Evolutionary conservation across 1,140 invertebrate species (phyloP), one percentile per base, ranked within the genome.

Genomic region (Zaprionus lachaisei): DNA sequence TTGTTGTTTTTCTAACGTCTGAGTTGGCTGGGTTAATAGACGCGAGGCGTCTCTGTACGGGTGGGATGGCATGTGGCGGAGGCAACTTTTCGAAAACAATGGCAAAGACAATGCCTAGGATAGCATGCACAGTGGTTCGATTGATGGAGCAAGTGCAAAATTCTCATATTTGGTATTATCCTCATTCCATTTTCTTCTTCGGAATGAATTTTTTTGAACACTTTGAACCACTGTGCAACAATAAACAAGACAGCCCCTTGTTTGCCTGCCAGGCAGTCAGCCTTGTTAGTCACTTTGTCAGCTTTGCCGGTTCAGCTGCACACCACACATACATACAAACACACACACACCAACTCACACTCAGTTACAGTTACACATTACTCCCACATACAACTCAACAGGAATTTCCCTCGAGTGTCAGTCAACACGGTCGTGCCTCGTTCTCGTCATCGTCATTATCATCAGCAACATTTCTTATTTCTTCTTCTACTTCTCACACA

Each of bases 271-370:
- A 79, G 80, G 57, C 80, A 79, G 80, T 68, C 76, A 82, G 76
- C 70, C 81, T 84, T 84, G 77, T 80, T 84, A 84, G 81, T 84
- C 81, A 84, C 81, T 84, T 84, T 84, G 81, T 84, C 81, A 84
- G 81, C 81, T 84, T 84, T 84, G 75, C 72, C 83, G 71, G 68
- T 83, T 83, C 57, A 68, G 76, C 58, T 14, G 34, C 66, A 70
- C 72, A 77, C 57, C 51, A 73, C 64, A 77, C 58, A 49, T 1
- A 20, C 76, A 72, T 38, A 79, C 62, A 61, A 38, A 72, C 67
- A 72, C 54, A 67, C 44, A 60, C 44, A 71, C 34, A 76, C 17
- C 49, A 41, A 65, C 31, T 57, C 14, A 72, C 31, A 28, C 20
- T 41, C 51, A 69, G n/a, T 68, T 73, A 62, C 79, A 77, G 67